Conservation (phyloP, 2,113 vertebrate genomes). For the Apeltes quadracus region DNA sequence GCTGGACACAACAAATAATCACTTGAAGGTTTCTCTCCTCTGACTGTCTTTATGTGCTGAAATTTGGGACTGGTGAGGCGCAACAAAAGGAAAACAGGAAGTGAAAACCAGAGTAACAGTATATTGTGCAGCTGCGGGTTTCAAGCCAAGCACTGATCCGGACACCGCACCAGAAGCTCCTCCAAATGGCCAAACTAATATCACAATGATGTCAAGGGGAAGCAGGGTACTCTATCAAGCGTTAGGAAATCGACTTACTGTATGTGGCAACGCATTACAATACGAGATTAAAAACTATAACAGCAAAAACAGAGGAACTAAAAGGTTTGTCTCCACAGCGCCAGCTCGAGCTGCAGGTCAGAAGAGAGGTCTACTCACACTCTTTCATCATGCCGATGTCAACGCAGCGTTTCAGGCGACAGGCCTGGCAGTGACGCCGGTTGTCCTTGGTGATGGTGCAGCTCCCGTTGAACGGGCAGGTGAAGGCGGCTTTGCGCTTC, state of each 20-base stretch:
- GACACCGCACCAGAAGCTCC: conserved; percentile 15
- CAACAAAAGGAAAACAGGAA: neutral
- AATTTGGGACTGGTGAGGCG: neutral
- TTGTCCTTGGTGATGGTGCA: conserved; percentile 99
- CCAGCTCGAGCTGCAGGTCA: neutral
- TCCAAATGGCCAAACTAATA: conserved; percentile 26
- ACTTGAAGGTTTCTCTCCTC: neutral
- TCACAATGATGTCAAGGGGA: conserved; percentile 19
- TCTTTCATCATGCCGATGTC: conserved; percentile 99
- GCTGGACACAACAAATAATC: neutral
- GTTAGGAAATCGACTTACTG: neutral
- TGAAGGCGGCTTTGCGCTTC: conserved; percentile 95
- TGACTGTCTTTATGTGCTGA: neutral
- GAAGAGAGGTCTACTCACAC: conserved; percentile 84
- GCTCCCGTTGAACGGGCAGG: conserved; percentile 92
- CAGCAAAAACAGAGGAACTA: neutral
- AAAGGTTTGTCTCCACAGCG: neutral
- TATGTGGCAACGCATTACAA: neutral
- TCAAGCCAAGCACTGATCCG: neutral
- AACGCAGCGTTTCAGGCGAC: conserved; percentile 92
- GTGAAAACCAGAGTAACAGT: neutral
- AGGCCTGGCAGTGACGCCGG: conserved; percentile 96
- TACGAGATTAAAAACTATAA: neutral
- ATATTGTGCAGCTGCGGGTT: conserved; percentile 1
- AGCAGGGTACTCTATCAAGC: neutral